Evolutionary conservation across 2,888 invertebrate species (phyloP), one percentile per base, ranked within the genome.

Genomic region (Trissolcus brochymenae): DNA sequence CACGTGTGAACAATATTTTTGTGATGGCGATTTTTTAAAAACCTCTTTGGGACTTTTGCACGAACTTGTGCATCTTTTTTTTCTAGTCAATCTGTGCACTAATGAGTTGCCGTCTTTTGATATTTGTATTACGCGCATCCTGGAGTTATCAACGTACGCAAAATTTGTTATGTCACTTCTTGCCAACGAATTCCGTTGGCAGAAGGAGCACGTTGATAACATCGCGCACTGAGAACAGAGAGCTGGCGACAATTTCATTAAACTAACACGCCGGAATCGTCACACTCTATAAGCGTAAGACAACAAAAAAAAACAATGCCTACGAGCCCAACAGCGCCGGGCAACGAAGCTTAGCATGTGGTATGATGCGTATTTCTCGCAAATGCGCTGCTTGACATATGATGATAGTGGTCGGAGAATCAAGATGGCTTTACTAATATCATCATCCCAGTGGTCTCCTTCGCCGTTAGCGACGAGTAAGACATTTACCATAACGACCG

Each of bases 351-450:
- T 61, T 57, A 50, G 70, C 70, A 55, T 64, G 59, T 43, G 56
- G 72, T 46, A 57, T 53, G 64, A 80, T 79, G 82, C 81, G 87
- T 84, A 85, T 83, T 83, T 82, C 81, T 79, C 81, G 76, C 40
- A 46, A 73, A 82, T 82, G 79, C 82, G 80, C 82, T 81, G 84
- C 83, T 82, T 88, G 87, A 88, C 87, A 85, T 87, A 88, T 87
- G 88, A 87, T 87, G 87, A 88, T 85, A 85, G 82, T 81, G 84
- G 82, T 82, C 81, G 79, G 82, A 79, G 86, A 87, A 88, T 87
- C 88, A 87, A 86, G 85, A 85, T 86, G 86, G 83, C 85, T 84
- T 85, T 88, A 87, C 87, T 88, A 88, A 88, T 88, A 88, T 88
- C 87, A 88, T 88, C 87, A 88, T 87, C 87, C 82, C 87, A 86